Conservation (phyloP, 2,888 invertebrate species). For the Orthosia gracilis region DNA sequence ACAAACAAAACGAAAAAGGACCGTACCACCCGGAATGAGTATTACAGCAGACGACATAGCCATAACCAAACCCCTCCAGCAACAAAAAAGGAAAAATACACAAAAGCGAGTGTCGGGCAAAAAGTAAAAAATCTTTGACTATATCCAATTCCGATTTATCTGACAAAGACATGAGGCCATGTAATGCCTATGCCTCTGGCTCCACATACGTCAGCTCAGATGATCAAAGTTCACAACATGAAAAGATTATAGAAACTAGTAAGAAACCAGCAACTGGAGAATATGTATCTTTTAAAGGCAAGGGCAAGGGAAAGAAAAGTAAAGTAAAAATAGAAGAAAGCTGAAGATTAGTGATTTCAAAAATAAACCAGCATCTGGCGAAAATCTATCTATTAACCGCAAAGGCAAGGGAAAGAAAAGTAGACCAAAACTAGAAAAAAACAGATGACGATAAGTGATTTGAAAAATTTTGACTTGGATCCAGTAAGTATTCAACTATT, state of each 20-base stretch:
- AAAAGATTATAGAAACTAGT: neutral
- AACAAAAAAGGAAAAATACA: slow-evolving; percentile 1
- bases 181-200: too few relatives aligned
- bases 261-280: neutral
- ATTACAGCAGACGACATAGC: neutral
- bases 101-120: slow-evolving; percentile 5
- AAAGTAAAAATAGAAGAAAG: neutral
- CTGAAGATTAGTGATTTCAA: slow-evolving; percentile 1
- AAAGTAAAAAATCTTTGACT: slow-evolving; percentile 5
- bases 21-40: too few relatives aligned
- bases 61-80: neutral
- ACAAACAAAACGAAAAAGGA: too few relatives aligned
- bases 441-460: too few relatives aligned
- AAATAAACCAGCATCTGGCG: neutral
- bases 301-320: slow-evolving; percentile 6
- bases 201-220: too few relatives aligned
- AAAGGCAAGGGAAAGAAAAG: too few relatives aligned
- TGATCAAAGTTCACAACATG: too few relatives aligned
- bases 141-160: slow-evolving; percentile 5
- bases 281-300: neutral
- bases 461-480: too few relatives aligned
- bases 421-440: too few relatives aligned
- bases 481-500: too few relatives aligned
- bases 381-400: neutral
- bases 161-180: neutral